These are phyloP conservation scores for Drosophila fulvimacula DNA, from an alignment of 2,888 invertebrate species.

Conservation along the genomic window DNA sequence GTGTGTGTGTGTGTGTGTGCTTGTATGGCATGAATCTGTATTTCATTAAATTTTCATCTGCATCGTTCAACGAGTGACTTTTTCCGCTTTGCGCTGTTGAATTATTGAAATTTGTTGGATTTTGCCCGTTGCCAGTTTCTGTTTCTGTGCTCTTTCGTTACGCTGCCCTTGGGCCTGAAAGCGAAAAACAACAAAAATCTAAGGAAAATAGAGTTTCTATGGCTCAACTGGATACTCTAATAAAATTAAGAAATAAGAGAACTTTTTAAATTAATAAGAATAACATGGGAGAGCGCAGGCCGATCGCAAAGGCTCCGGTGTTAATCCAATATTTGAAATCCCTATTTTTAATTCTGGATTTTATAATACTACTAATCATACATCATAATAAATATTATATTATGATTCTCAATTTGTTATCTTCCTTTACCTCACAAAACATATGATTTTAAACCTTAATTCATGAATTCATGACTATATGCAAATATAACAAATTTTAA, in stretches of 20 bases:
- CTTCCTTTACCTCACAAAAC: no score
- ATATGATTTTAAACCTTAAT: no score
- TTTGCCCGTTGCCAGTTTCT: constrained; percentile 54
- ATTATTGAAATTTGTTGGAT: constrained; percentile 77
- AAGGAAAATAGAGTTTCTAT: background rate
- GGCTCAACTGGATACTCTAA: background rate
- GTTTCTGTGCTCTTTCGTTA: constrained; percentile 35
- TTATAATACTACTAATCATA: background rate
- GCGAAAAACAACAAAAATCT: constrained; percentile 10
- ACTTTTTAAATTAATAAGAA: background rate
- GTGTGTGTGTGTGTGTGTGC: constrained; percentile 28
- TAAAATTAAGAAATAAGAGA: background rate
- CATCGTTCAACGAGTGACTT: constrained; percentile 80
- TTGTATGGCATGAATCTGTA: constrained; percentile 72
- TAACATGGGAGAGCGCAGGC: no score
- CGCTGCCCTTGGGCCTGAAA: constrained; percentile 29
- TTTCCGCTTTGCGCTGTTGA: constrained; percentile 79
- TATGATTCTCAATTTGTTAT: no score
- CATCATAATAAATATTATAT: background rate
- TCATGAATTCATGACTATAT: no score
- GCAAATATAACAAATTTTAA: background rate
- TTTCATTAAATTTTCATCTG: constrained; percentile 81
- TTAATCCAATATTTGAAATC: no score
- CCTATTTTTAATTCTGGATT: no score
- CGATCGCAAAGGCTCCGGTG: no score